These are phyloP conservation scores for Bellardia bayeri DNA, from an alignment of 2,888 invertebrate genomes.

Conservation along the genomic window DNA sequence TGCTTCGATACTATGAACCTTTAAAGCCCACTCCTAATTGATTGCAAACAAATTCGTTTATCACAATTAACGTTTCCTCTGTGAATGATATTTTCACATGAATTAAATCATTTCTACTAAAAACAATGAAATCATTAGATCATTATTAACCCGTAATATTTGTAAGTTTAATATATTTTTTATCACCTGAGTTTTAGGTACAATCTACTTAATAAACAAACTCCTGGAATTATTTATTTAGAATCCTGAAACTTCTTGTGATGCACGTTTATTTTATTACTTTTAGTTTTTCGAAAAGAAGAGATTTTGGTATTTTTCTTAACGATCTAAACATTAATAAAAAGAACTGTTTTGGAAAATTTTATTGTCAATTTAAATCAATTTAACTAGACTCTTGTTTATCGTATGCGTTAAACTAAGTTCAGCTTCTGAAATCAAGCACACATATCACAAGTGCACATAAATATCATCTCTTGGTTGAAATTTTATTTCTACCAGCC, in stretches of 20 bases:
- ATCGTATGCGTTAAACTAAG: conserved; percentile 72
- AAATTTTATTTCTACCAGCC: conserved; percentile 12
- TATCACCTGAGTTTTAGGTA: neutral
- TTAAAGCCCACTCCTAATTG: too few relatives aligned
- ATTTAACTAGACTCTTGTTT: conserved; percentile 61
- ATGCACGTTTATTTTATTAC: conserved; percentile 37
- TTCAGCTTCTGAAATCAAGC: conserved; percentile 71
- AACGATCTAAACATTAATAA: conserved; percentile 42
- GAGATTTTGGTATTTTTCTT: conserved; percentile 8
- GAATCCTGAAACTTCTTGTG: neutral
- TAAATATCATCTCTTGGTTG: conserved; percentile 1
- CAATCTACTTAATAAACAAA: neutral
- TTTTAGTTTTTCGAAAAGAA: conserved; percentile 23
- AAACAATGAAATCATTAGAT: too few relatives aligned
- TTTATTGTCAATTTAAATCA: conserved; percentile 69
- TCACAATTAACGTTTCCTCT: too few relatives aligned
- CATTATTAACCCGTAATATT: too few relatives aligned
- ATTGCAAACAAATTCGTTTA: too few relatives aligned
- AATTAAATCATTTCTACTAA: too few relatives aligned
- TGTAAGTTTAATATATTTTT: too few relatives aligned
- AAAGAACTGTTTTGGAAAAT: conserved; percentile 47
- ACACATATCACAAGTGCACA: neutral
- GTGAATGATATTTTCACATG: too few relatives aligned
- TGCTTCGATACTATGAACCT: too few relatives aligned
- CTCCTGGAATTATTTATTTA: conserved; percentile 1